A percentile compares a stretch with the other conserved stretches of the same genome.
These are phyloP conservation scores for Datnioides undecimradiatus DNA, from an alignment of 2,113 vertebrate genomes.

Conservation along the genomic window DNA sequence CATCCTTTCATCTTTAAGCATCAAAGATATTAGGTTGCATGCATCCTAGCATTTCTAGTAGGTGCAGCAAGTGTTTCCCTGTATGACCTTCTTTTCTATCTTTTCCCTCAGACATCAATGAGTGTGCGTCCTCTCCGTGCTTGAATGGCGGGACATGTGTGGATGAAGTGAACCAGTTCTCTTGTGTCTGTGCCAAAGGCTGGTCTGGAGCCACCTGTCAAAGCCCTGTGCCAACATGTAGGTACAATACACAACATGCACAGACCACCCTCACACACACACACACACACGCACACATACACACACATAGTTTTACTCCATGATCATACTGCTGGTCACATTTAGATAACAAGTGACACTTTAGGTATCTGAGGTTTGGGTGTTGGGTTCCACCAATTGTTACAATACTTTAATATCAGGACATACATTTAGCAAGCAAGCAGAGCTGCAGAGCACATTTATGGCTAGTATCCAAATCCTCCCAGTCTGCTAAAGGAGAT, in stretches of 20 bases:
- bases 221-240: conserved; percentile 85
- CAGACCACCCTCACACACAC: conserved; percentile 37
- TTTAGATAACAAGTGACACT: neutral
- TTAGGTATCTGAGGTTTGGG: neutral
- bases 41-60: conserved; percentile 1
- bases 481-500: conserved; percentile 32
- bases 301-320: conserved; percentile 2
- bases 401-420: neutral
- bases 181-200: conserved; percentile 85
- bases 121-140: conserved; percentile 87
- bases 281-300: neutral
- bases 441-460: neutral
- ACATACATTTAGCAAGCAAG: neutral
- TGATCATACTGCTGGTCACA: neutral
- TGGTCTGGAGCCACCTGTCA: conserved; percentile 88
- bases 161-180: conserved; percentile 86
- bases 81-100: conserved; percentile 24
- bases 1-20: conserved; percentile 36
- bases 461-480: conserved; percentile 11
- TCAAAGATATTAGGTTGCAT: conserved; percentile 65
- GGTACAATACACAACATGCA: conserved; percentile 53
- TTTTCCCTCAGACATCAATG: conserved; percentile 82
- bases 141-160: conserved; percentile 87
- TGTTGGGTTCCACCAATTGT: neutral
- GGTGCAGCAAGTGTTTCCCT: neutral